Conservation (phyloP, 2,797 vertebrate genomes). For the Emys orbicularis region DNA sequence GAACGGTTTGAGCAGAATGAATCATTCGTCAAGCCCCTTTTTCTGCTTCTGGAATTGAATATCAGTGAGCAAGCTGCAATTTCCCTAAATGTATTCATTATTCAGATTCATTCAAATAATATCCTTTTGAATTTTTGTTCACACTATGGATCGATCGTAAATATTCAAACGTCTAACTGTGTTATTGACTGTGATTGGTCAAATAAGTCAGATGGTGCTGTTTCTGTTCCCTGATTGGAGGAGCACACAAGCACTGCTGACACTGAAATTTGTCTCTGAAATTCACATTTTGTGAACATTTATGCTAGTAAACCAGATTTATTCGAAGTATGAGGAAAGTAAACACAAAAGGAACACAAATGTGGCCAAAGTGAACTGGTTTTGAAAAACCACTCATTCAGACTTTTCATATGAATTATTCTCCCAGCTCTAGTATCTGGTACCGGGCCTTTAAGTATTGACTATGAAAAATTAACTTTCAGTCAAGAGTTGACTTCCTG, state of each 20-base stretch:
- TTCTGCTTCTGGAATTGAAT: no score
- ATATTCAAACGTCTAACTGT: not conserved
- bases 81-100: no score
- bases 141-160: not conserved
- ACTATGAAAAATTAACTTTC: not conserved
- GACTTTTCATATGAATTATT: not conserved
- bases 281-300: slow-evolving; percentile 48
- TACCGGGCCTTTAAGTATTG: slow-evolving; percentile 24
- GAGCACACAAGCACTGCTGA: not conserved
- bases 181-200: slow-evolving; percentile 14
- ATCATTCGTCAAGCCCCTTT: no score
- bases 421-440: not conserved
- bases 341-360: not conserved
- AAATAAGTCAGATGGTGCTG: slow-evolving; percentile 26
- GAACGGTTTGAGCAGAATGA: no score
- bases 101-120: not conserved
- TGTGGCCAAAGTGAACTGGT: not conserved
- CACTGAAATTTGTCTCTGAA: slow-evolving; percentile 49
- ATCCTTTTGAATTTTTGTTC: slow-evolving; percentile 22
- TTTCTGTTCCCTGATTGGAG: not conserved
- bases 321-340: slow-evolving; percentile 4
- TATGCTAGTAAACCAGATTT: not conserved
- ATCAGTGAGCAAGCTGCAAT: not conserved
- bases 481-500: no score
- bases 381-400: slow-evolving; percentile 1